Base-by-base conservation (phyloP, 2,797 vertebrate species). In the Enoplosus armatus region DNA sequence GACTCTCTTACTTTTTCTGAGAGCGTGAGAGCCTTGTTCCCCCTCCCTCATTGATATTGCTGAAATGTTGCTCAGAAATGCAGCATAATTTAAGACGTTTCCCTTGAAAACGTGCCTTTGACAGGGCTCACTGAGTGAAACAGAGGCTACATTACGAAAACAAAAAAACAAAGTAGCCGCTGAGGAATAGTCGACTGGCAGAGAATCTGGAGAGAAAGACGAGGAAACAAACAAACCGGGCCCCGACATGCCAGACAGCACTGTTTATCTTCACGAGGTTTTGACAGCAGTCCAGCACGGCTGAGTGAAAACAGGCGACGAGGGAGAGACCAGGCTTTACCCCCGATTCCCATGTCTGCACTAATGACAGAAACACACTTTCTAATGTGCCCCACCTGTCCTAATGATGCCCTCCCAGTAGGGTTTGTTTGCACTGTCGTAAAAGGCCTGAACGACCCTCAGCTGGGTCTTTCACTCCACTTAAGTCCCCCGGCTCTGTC, bases 341-440 rank as follows among this genome's bases (percentile, higher is more conserved):
- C 31, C n/a, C 48, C 3, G 68, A 82, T 72, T 81, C 82, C 72
- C 84, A 82, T 50, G 77, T 88, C 73, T 77, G 37, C 35, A 15
- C 83, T 92, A 85, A 94, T 88, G 88, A 82, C 79, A 73, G 89
- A 93, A 93, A 84, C 92, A 92, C 77, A 75, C 86, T 92, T 91
- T 91, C 80, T 75, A 86, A 83, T 63, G 70, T 27, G 55, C 20
- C 80, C 77, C 80, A 90, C 87, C 90, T 93, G 91, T 87, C 76
- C 73, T 85, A 50, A 85, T 71, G 77, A 79, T 54, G 73, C 58
- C 70, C 20, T 51, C 84, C 62, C 87, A 79, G 84, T 69, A 71
- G 88, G 87, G 79, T 60, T 80, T 87, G 89, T 90, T 90, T 92
- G 72, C 72, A 72, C 78, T 77, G 85, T 80, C 24, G 76, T 89